Evolutionary conservation across 2,888 invertebrate genomes (phyloP).

Genomic region (Phanerotoma sp.): DNA sequence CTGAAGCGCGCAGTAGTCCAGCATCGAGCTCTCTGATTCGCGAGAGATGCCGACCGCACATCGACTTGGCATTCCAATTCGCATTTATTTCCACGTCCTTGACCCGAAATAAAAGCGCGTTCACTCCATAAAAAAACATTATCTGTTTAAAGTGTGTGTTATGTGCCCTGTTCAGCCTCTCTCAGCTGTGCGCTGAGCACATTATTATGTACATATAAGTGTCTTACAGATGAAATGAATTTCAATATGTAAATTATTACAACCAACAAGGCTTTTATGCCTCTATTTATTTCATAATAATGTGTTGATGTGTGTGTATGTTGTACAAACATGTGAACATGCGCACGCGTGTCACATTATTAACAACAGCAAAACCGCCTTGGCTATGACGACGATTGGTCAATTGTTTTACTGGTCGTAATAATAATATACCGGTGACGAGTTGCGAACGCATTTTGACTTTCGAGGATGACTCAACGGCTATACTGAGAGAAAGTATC

Average conservation of each 20-base stretch:
- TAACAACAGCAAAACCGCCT: too few relatives aligned
- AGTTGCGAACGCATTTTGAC: constrained; percentile 28
- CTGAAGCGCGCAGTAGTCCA: constrained; percentile 20
- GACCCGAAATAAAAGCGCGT: constrained; percentile 30
- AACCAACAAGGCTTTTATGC: too few relatives aligned
- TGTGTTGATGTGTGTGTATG: too few relatives aligned
- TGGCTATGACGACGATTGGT: neutral
- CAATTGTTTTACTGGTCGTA: constrained; percentile 9
- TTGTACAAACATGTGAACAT: too few relatives aligned
- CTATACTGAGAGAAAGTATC: constrained; percentile 29
- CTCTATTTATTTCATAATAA: too few relatives aligned
- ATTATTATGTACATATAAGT: too few relatives aligned
- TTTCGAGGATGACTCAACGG: constrained; percentile 33
- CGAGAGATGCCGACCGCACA: constrained; percentile 17
- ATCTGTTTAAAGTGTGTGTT: neutral
- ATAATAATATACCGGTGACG: constrained; percentile 10
- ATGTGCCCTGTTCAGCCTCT: neutral
- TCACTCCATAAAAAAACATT: constrained; percentile 9
- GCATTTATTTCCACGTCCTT: constrained; percentile 33
- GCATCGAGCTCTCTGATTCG: constrained; percentile 29
- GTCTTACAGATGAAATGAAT: too few relatives aligned
- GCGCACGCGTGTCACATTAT: too few relatives aligned
- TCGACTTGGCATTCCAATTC: constrained; percentile 24
- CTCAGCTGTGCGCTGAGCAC: too few relatives aligned
- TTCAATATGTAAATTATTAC: too few relatives aligned